Base-by-base conservation (phyloP, 2,797 vertebrate genomes). In the Crotalus adamanteus region DNA sequence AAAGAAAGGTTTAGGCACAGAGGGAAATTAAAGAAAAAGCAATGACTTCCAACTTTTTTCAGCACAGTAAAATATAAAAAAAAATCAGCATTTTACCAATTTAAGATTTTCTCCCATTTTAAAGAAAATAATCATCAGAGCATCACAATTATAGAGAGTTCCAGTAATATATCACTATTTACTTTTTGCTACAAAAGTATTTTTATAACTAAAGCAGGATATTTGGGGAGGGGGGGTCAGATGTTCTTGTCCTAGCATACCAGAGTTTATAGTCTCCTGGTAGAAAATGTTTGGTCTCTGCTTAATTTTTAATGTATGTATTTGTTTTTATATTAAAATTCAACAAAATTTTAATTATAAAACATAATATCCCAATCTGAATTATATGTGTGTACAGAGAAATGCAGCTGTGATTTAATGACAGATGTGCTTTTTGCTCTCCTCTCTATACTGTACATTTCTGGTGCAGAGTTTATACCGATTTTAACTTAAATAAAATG, bases 271-370 rank as follows among this genome's bases (percentile, higher is more conserved):
- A 96, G 96, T 95, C 96, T 96, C 96, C 94, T 93, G 95, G 94
- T 26, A 94, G 94, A 90, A 92, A 95, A 96, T 96, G 95, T 96
- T 96, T 96, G 95, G 94, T 96, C 95, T 96, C 96, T 95, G 60
- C 95, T 96, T 96, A 97, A 97, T 97, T 97, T 97, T 97, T 97
- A 96, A 97, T 96, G 96, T 90, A 94, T 88, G 95, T 94, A 97
- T 97, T 97, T 97, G 96, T 96, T 97, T 97, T 96, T 96, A 96
- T 97, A 97, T 97, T 97, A 97, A 97, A 96, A 97, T 96, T 96
- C 96, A 96, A 96, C 96, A 97, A 96, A 96, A 96, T 78, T 96
- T 97, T 97, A 96, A 97, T 97, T 97, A 95, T 96, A 94, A 96
- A 96, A 95, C 95, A 93, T 91, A 96, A 96, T 96, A 96, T 95